These are phyloP conservation scores for Yponomeuta malinellus DNA, from an alignment of 2,888 invertebrate species.

Conservation along the genomic window DNA sequence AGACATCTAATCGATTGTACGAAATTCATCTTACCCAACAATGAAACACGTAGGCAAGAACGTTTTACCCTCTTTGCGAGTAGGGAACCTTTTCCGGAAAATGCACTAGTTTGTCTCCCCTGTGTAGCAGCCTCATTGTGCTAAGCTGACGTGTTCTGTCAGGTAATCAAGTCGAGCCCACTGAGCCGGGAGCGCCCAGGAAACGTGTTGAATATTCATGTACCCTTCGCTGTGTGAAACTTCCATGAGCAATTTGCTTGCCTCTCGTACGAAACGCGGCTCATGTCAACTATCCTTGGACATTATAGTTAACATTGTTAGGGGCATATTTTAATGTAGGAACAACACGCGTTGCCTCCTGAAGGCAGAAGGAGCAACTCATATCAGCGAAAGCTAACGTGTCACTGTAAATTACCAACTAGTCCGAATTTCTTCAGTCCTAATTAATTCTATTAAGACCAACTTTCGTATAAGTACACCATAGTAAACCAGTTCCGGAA, in stretches of 20 bases:
- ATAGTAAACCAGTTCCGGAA: too few species aligned
- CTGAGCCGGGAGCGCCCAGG: slow-evolving; percentile 25
- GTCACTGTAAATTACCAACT: too few species aligned
- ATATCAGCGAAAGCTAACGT: neutral
- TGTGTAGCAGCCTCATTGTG: neutral
- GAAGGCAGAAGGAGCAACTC: neutral
- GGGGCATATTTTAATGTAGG: neutral
- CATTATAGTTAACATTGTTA: neutral
- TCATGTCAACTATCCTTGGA: neutral
- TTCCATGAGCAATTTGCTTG: slow-evolving; percentile 7
- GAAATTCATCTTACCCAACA: too few species aligned
- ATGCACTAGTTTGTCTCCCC: neutral
- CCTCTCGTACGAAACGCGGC: neutral
- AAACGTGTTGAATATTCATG: slow-evolving; percentile 37
- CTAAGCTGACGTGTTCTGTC: slow-evolving; percentile 27
- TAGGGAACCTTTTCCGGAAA: neutral
- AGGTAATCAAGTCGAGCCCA: slow-evolving; percentile 35
- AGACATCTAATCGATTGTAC: too few species aligned
- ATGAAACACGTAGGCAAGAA: too few species aligned
- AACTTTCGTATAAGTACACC: too few species aligned
- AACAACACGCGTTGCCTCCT: neutral
- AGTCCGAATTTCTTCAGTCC: too few species aligned
- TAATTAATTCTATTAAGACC: too few species aligned
- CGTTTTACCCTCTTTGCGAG: too few species aligned
- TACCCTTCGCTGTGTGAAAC: neutral